These are phyloP conservation scores for Heliocidaris tuberculata DNA, from an alignment of 35 echinoderm and acorn worm species.

Conservation along the genomic window DNA sequence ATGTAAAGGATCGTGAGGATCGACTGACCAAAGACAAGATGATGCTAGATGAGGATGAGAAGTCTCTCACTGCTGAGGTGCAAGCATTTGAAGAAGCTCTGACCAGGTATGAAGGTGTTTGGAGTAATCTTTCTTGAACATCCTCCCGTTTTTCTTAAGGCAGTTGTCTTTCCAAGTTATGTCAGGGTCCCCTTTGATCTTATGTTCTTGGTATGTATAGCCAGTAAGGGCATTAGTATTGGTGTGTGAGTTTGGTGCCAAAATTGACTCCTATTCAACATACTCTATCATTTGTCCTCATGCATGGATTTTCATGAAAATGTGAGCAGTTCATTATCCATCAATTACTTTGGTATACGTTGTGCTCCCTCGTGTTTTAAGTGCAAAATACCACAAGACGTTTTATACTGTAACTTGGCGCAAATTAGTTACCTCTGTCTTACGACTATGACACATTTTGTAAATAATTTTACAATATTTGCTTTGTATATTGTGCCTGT, in stretches of 20 bases:
- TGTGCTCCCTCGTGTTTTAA: neutral
- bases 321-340: neutral
- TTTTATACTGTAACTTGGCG: neutral
- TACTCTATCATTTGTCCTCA: neutral
- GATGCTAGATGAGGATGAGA: neutral
- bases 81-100: neutral
- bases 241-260: neutral
- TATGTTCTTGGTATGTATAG: neutral
- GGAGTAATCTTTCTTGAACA: neutral
- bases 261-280: neutral
- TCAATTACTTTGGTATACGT: neutral
- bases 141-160: neutral
- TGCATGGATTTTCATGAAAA: neutral
- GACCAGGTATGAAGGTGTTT: neutral
- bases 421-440: neutral
- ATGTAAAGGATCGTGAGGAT: slow-evolving; percentile 11
- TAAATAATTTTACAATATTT: neutral
- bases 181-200: neutral
- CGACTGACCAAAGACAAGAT: slow-evolving; percentile 20
- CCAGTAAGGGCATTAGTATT: neutral
- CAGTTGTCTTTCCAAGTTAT: neutral
- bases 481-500: neutral
- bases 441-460: no score
- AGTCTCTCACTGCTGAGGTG: neutral
- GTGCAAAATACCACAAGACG: neutral